Evolutionary conservation across 2,888 invertebrate genomes (phyloP).

Genomic region (Rutpela maculata): DNA sequence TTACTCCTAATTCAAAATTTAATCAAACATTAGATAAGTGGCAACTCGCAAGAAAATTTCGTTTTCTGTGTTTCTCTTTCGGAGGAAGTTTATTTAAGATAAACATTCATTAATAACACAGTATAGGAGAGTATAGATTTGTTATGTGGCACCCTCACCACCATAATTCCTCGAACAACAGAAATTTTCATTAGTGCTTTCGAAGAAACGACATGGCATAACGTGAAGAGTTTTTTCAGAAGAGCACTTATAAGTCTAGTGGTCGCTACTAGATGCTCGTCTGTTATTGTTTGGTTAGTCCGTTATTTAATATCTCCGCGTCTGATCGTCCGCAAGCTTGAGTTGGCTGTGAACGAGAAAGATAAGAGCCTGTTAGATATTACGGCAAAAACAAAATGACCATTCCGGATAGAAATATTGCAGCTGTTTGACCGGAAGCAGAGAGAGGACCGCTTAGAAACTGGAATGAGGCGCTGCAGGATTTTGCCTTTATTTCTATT

Average conservation of each 20-base stretch:
- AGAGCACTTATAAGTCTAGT: constrained; percentile 32
- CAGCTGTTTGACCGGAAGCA: constrained; percentile 22
- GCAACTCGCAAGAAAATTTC: not conserved
- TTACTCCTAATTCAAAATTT: not conserved
- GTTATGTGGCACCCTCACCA: not conserved
- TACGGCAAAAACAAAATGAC: constrained; percentile 57
- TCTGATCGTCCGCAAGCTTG: constrained; percentile 51
- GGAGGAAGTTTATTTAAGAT: not conserved
- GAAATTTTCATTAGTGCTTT: constrained; percentile 23
- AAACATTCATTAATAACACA: not conserved
- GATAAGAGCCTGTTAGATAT: constrained; percentile 59
- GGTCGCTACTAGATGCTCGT: constrained; percentile 43
- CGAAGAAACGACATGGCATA: constrained; percentile 25
- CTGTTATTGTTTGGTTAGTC: constrained; percentile 58
- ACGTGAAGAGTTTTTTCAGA: constrained; percentile 33
- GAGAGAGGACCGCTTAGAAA: constrained; percentile 11
- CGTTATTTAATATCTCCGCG: constrained; percentile 63
- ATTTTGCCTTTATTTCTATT: constrained; percentile 23
- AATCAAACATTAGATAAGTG: not conserved
- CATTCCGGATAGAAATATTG: constrained; percentile 39
- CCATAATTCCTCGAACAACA: constrained; percentile 1
- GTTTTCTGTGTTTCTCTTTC: no score
- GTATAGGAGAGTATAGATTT: not conserved
- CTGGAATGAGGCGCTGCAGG: not conserved
- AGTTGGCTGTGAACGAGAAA: constrained; percentile 58